These are phyloP conservation scores for Hydropsyche tenuis DNA, from an alignment of 1,140 invertebrate genomes.

Conservation along the genomic window DNA sequence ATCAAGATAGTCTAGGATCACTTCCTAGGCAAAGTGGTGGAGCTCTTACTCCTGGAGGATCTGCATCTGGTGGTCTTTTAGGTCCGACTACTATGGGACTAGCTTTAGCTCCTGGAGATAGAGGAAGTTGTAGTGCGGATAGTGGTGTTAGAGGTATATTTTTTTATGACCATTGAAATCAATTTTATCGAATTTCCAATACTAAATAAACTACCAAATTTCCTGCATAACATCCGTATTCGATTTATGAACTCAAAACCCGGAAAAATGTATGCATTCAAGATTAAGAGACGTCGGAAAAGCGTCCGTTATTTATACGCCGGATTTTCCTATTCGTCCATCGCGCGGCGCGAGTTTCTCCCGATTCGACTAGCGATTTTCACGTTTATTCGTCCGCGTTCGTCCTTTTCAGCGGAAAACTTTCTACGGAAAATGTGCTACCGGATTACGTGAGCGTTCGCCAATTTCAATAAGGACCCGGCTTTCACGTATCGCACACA, in stretches of 20 bases:
- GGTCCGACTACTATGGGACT: conserved; percentile 58
- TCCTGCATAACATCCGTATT: too few relatives aligned
- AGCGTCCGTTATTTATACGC: too few relatives aligned
- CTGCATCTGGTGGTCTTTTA: conserved; percentile 62
- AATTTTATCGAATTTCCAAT: too few relatives aligned
- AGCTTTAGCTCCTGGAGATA: conserved; percentile 70
- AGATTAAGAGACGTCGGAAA: too few relatives aligned
- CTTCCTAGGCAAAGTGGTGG: conserved; percentile 67
- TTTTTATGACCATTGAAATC: too few relatives aligned
- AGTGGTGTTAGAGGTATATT: conserved; percentile 73
- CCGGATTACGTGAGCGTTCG: conserved; percentile 10
- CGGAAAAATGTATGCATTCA: too few relatives aligned
- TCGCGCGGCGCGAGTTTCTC: too few relatives aligned
- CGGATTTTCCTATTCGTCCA: too few relatives aligned
- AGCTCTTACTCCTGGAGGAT: conserved; percentile 68
- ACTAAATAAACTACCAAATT: too few relatives aligned
- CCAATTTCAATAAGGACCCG: conserved; percentile 27
- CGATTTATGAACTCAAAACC: too few relatives aligned
- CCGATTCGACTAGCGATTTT: not conserved
- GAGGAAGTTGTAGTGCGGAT: conserved; percentile 87
- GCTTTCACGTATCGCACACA: conserved; percentile 9
- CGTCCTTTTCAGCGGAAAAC: not conserved
- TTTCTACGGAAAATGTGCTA: not conserved
- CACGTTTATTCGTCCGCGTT: not conserved
- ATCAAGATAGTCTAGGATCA: conserved; percentile 73